Evolutionary conservation across 2,888 invertebrate genomes (phyloP), one percentile per base, ranked within the genome.

Genomic region (Orthonevra nobilis): DNA sequence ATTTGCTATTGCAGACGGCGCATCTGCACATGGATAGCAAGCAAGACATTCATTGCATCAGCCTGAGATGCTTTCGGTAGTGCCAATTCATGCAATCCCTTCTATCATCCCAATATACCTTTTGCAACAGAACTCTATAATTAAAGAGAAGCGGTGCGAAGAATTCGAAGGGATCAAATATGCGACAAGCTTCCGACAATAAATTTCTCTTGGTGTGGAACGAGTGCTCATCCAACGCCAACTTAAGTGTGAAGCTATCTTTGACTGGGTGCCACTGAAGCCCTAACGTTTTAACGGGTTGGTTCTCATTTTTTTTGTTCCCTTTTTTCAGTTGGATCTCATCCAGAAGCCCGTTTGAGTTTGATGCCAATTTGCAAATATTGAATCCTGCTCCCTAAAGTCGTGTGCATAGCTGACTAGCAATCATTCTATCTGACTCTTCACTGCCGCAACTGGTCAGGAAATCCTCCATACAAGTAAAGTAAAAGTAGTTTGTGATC

Each of bases 381-480:
- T 60, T 30, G n/a, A 68, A 74, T 1, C 52, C 58, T 9, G 50
- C 69, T 6, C 20, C 28, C 9, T 36, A 30, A 5, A 63, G 48
- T 2, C 48, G 20, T n/a, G 15, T 10, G 5, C 34, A 30, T 6
- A 70, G 14, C 12, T 61, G 52, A 7, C 7, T 2, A 3, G 36
- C 52, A n/a, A 60, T 6, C 2, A 4, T 3, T 5, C 3, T 12
- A n/a, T 34, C 40, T 2, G 10, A 4, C 7, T 40, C 26, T n/a
- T 28, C 58, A 40, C 20, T 48, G 12, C 1, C n/a, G 7, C 38
- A 58, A 32, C 60, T 60, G 7, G 66, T 60, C 0, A 74, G 6
- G 9, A 38, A 54, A 19, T 69, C 52, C 32, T 77, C 63, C 36
- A 56, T 52, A 23, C 60, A 60, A n/a, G n/a, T n/a, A n/a, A n/a